A percentile compares a stretch with the other conserved stretches of the same genome.
Conservation (phyloP, 2,888 invertebrate genomes). For the Piscicola geometra region DNA sequence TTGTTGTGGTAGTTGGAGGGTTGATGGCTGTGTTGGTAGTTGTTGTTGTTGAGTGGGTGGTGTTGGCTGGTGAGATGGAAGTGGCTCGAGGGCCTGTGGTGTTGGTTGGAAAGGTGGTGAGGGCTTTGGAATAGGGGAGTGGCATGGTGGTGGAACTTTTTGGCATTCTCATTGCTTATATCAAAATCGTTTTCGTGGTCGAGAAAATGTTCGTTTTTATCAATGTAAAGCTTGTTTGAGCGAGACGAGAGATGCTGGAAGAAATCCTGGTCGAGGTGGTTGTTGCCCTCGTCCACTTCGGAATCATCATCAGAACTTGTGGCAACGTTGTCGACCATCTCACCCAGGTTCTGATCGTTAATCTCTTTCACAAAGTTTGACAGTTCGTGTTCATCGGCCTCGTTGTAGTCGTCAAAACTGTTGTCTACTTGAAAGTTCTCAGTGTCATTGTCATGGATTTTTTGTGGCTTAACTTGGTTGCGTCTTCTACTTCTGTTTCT, state of each 20-base stretch:
- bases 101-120: conserved; percentile 7
- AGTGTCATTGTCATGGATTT: neutral
- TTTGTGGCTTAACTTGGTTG: no score
- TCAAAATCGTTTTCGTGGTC: neutral
- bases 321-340: neutral
- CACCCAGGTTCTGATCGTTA: conserved; percentile 1
- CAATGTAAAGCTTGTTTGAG: no score
- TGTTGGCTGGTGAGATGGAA: neutral
- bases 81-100: conserved; percentile 5
- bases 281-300: neutral
- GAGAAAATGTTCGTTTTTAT: neutral
- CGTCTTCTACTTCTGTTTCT: neutral
- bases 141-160: neutral
- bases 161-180: neutral
- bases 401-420: neutral
- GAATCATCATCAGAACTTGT: neutral
- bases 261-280: neutral
- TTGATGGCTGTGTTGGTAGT: no score
- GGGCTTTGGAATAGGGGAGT: conserved; percentile 1
- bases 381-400: neutral
- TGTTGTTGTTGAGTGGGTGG: no score
- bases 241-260: neutral
- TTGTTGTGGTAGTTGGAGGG: neutral
- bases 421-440: neutral
- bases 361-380: conserved; percentile 5